Base-by-base conservation (phyloP, 2,888 invertebrate genomes). In the Yponomeuta cagnagella region DNA sequence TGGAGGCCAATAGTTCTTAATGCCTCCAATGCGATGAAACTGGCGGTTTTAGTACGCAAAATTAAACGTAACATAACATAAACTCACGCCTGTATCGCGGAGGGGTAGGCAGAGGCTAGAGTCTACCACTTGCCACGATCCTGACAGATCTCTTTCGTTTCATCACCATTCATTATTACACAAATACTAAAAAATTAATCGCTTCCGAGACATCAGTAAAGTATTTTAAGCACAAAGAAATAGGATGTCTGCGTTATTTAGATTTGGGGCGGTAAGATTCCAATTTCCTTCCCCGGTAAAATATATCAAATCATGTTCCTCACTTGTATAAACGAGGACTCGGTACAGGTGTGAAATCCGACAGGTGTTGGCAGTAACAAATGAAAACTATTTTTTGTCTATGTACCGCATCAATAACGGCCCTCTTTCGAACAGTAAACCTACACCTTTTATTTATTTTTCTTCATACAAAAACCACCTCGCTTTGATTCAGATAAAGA, bases 301-400 rank as follows among this genome's bases (percentile, higher is more conserved):
- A 68, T 43, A 23, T 48, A 48, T 68, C 68, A 68, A 68, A 15
- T 65, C 33, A 30, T 5, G 31, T 33, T n/a, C 2, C 68, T 23
- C 68, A 30, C 65, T 33, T 33, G 65, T 65, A 10, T 30, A 48
- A 68, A 48, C 48, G 37, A 48, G 48, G 23, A 48, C 68, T 43
- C 67, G 31, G 71, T 68, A 15, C 64, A 68, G 43, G 70, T 33
- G 43, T 15, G 67, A 66, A 48, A 70, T 68, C 74, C 73, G 75
- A 75, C 77, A 79, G 76, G 77, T 77, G 78, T 77, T 74, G 76
- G 73, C 73, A 71, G 74, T 76, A 75, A 81, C 78, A 79, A 78
- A 80, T 77, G 79, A 73, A 75, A 76, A 77, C 79, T 76, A 81
- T 79, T 79, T 74, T 77, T 78, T 77, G 76, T 72, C 77, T 75